Conservation (phyloP, 2,888 invertebrate genomes). For the Psylliodes chrysocephalus region DNA sequence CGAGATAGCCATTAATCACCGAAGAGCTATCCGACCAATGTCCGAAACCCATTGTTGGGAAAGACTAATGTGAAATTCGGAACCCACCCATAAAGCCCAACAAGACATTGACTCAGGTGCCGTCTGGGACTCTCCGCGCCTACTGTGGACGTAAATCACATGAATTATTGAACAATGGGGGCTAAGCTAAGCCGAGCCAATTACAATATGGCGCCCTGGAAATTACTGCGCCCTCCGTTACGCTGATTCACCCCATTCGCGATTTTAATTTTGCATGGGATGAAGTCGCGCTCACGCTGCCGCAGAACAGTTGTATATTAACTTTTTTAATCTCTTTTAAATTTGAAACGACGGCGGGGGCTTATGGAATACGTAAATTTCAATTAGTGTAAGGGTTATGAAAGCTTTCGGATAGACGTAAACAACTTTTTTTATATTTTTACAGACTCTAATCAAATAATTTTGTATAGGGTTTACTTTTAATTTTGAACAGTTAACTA, state of each 20-base stretch:
- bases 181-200: conserved; percentile 56
- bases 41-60: conserved; percentile 55
- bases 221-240: conserved; percentile 47
- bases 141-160: conserved; percentile 58
- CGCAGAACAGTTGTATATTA: conserved; percentile 44
- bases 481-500: too few relatives aligned
- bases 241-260: conserved; percentile 52
- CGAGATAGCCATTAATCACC: conserved; percentile 57
- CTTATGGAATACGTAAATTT: conserved; percentile 55
- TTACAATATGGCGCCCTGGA: conserved; percentile 59
- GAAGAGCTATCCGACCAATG: conserved; percentile 52
- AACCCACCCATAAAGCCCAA: conserved; percentile 54
- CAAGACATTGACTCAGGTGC: conserved; percentile 52
- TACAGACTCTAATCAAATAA: too few relatives aligned
- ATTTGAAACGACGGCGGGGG: conserved; percentile 50
- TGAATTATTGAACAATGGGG: conserved; percentile 62
- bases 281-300: conserved; percentile 35
- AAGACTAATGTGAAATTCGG: conserved; percentile 56
- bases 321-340: conserved; percentile 58
- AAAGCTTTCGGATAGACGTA: not conserved
- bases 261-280: conserved; percentile 56
- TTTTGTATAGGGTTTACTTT: too few relatives aligned
- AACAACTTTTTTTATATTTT: not conserved
- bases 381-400: conserved; percentile 45
- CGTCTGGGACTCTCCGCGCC: conserved; percentile 53